Conservation (phyloP, 53 echinoderm and acorn worm genomes). For the Astropecten irregularis region DNA sequence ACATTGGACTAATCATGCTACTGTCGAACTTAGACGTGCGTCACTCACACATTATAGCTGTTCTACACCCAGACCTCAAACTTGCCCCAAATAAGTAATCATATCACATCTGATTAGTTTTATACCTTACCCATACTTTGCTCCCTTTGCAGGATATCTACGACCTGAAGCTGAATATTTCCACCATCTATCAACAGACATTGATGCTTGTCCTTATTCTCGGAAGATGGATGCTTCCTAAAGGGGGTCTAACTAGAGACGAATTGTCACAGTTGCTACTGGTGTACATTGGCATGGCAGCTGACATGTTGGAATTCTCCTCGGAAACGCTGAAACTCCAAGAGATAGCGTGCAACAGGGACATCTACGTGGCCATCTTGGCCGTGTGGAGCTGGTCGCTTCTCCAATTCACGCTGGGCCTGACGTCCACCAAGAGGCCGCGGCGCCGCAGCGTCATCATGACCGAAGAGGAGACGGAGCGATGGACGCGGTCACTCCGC, state of each 20-base stretch:
- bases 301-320: too few species aligned
- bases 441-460: slow-evolving; percentile 32
- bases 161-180: slow-evolving; percentile 53
- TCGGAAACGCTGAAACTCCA: slow-evolving; percentile 71
- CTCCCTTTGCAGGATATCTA: slow-evolving; percentile 58
- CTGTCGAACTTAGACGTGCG: too few species aligned
- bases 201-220: slow-evolving; percentile 84
- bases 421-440: slow-evolving; percentile 84
- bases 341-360: slow-evolving; percentile 66
- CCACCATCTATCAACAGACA: slow-evolving; percentile 80
- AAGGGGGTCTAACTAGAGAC: slow-evolving; percentile 82
- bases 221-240: slow-evolving; percentile 84
- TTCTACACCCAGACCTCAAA: too few species aligned
- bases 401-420: slow-evolving; percentile 80
- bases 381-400: slow-evolving; percentile 88
- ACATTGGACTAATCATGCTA: too few species aligned
- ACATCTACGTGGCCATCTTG: slow-evolving; percentile 69
- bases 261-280: slow-evolving; percentile 83
- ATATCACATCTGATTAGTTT: too few species aligned
- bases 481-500: neutral
- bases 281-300: too few species aligned
- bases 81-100: too few species aligned
- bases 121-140: too few species aligned
- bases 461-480: neutral
- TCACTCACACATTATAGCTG: too few species aligned